A percentile compares a stretch with the other conserved stretches of the same genome.
Evolutionary conservation across 2,888 invertebrate species (phyloP).

Genomic region (Schizaphis graminum): DNA sequence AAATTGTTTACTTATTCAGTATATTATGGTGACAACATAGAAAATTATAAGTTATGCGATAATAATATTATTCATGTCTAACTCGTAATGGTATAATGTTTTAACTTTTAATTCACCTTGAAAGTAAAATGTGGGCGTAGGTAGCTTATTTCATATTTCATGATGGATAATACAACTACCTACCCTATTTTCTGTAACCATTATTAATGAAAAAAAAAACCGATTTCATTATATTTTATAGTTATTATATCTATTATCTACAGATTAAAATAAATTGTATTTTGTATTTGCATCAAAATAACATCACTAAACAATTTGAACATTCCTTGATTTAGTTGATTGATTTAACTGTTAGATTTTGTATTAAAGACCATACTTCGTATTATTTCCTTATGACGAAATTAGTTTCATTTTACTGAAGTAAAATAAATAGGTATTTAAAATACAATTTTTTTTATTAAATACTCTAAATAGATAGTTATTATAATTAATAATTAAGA

Average conservation of each 20-base stretch:
- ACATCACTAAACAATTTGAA: background rate
- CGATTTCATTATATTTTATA: background rate
- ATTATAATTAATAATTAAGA: background rate
- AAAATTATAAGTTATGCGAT: background rate
- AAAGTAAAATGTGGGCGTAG: conserved; percentile 7
- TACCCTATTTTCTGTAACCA: conserved; percentile 12
- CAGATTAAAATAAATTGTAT: background rate
- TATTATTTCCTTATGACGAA: background rate
- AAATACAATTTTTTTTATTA: background rate
- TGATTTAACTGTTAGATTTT: background rate
- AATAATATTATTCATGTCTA: background rate
- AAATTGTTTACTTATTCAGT: background rate
- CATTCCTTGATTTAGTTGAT: background rate
- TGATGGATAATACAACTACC: conserved; percentile 14
- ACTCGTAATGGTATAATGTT: conserved; percentile 13
- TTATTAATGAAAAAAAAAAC: background rate
- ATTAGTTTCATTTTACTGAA: background rate
- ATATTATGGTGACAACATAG: background rate
- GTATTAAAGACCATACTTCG: background rate
- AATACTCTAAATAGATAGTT: background rate
- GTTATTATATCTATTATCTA: background rate
- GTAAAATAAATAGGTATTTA: background rate
- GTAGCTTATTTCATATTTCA: conserved; percentile 3
- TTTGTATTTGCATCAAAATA: background rate
- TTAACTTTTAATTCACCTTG: conserved; percentile 2